phyloP scores from a whole-genome alignment of 2,888 invertebrate species.

The Hemicrepidius hirtus region DNA sequence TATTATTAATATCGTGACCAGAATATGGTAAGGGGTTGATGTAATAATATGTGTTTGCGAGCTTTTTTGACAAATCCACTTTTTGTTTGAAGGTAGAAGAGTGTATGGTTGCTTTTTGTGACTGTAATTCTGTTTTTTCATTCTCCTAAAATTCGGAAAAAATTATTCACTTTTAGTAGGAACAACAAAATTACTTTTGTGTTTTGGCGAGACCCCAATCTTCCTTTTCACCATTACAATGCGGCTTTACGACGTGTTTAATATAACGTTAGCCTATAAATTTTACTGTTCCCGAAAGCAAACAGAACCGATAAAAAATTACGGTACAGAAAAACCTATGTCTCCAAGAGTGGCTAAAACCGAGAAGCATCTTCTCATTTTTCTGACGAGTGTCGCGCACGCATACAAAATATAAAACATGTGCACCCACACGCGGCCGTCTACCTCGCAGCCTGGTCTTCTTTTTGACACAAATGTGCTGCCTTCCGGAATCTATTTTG shows the following conservation, averaged over 20 bases:
- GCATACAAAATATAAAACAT: slow-evolving; percentile 49
- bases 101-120: too few species aligned
- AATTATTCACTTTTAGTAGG: neutral
- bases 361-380: slow-evolving; percentile 37
- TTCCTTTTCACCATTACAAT: slow-evolving; percentile 2
- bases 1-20: too few species aligned
- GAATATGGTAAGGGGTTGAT: too few species aligned
- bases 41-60: too few species aligned
- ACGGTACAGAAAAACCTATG: slow-evolving; percentile 14
- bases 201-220: neutral
- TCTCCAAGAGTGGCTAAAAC: slow-evolving; percentile 35
- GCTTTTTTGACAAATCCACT: too few species aligned
- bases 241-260: slow-evolving; percentile 37
- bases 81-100: too few species aligned
- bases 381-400: slow-evolving; percentile 50
- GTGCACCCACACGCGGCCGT: slow-evolving; percentile 57
- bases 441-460: slow-evolving; percentile 58
- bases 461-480: slow-evolving; percentile 64
- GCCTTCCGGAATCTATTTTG: slow-evolving; percentile 69
- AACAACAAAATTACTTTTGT: neutral
- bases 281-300: slow-evolving; percentile 19
- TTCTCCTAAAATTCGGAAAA: too few species aligned
- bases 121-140: too few species aligned
- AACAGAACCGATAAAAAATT: slow-evolving; percentile 25
- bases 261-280: slow-evolving; percentile 38